phyloP scores from a whole-genome alignment of 2,888 invertebrate species.

The Thereva unica region DNA sequence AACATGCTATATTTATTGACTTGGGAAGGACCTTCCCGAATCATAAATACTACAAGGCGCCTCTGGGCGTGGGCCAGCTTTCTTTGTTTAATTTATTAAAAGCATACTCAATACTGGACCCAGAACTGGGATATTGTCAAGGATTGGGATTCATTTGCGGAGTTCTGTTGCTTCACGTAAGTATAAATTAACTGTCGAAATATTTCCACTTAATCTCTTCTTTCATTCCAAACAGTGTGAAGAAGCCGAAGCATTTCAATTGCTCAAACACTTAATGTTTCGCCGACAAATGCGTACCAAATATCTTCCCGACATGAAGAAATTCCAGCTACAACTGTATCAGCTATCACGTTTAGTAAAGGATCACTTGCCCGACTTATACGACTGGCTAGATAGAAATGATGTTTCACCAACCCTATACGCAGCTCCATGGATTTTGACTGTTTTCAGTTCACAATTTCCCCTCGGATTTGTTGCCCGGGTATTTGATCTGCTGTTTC shows the following conservation, averaged over 20 bases:
- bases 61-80: slow-evolving; percentile 90
- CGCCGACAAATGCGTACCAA: slow-evolving; percentile 83
- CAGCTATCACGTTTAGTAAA: slow-evolving; percentile 90
- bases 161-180: slow-evolving; percentile 87
- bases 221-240: slow-evolving; percentile 70
- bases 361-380: slow-evolving; percentile 83
- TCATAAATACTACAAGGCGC: slow-evolving; percentile 90
- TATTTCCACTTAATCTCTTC: slow-evolving; percentile 6
- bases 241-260: slow-evolving; percentile 85
- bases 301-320: slow-evolving; percentile 93
- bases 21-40: slow-evolving; percentile 87
- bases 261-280: slow-evolving; percentile 91
- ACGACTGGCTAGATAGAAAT: slow-evolving; percentile 81
- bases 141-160: slow-evolving; percentile 96
- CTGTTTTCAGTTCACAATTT: slow-evolving; percentile 94
- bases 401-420: slow-evolving; percentile 94
- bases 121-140: slow-evolving; percentile 95
- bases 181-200: slow-evolving; percentile 48
- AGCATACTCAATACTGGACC: slow-evolving; percentile 92
- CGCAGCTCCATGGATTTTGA: slow-evolving; percentile 96
- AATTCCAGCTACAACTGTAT: slow-evolving; percentile 86
- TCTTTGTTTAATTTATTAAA: slow-evolving; percentile 93
- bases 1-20: slow-evolving; percentile 95
- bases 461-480: slow-evolving; percentile 93
- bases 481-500: slow-evolving; percentile 89